Base-by-base conservation (phyloP, 1,140 invertebrate species). In the Euborellia annulipes region DNA sequence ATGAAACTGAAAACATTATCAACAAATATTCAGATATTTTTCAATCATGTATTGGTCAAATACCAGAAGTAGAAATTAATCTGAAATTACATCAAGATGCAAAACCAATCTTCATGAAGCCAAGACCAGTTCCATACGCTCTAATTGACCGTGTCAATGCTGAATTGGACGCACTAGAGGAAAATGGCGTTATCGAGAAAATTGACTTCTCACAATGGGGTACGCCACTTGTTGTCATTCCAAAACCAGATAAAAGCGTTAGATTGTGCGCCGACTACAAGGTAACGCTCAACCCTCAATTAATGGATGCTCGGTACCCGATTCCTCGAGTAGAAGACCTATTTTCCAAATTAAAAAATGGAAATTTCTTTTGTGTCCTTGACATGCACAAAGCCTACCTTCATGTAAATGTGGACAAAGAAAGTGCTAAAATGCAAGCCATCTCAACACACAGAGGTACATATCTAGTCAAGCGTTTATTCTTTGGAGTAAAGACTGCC, bases 401-500 rank as follows among this genome's bases (percentile, higher is more conserved):
- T 36, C 61, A 63, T 45, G 48, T 64, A 13, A 32, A 36, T 1
- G 56, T 63, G 0, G 50, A 55, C 41, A 55, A 63, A 2, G 38
- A 30, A 0, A 50, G 47, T 7, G 17, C 17, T 11, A 27, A n/a
- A 13, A 37, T 39, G 19, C 46, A 19, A 3, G 52, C 40, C 13
- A 41, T 50, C 47, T 61, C 58, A 39, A 68, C 63, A 21, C 64
- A 61, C 17, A 58, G 57, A 39, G 67, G 70, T 4, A 43, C 69
- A n/a, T 71, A 59, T 50, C 49, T 53, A 6, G 63, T 68, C 17
- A 65, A 64, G 22, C 42, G 66, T 3, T 46, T 74, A 46, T 59
- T 60, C 9, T 70, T 67, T 54, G 66, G 69, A 2, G 57, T 70
- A 6, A 54, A 57, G 21, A 55, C 58, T 13, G 59, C 59, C 32